Conservation (phyloP, 1,140 invertebrate genomes). For the Solenopsis invicta region DNA sequence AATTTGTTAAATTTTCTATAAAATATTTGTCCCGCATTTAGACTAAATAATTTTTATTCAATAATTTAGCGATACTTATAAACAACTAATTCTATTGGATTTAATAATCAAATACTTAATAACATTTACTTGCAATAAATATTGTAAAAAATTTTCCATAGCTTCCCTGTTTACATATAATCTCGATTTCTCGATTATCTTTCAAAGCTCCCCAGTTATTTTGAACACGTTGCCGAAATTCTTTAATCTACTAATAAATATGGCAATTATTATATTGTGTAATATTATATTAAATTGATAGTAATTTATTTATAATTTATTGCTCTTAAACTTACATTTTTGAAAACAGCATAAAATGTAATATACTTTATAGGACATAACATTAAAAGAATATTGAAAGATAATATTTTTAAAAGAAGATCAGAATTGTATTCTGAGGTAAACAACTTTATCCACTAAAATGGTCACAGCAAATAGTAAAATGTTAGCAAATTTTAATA, state of each 20-base stretch:
- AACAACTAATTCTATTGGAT: not conserved
- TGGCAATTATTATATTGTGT: too few relatives aligned
- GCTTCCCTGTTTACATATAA: not conserved
- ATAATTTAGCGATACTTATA: not conserved
- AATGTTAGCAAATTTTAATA: not conserved
- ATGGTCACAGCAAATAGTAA: not conserved
- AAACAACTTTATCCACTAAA: not conserved
- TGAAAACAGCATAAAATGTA: not conserved
- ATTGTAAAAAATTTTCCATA: not conserved
- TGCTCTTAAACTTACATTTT: slow-evolving; percentile 27
- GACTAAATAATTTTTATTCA: not conserved
- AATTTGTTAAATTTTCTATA: too few relatives aligned
- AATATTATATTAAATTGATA: too few relatives aligned
- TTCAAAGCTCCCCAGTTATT: slow-evolving; percentile 9
- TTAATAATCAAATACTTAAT: not conserved
- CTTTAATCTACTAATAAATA: not conserved
- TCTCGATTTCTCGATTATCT: slow-evolving; percentile 24
- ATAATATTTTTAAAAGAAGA: not conserved
- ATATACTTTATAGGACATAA: not conserved
- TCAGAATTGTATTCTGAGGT: not conserved
- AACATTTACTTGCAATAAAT: slow-evolving; percentile 4
- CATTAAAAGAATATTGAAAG: not conserved
- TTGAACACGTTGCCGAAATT: not conserved
- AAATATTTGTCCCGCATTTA: not conserved
- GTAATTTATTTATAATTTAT: not conserved